Base-by-base conservation (phyloP, 2,888 invertebrate genomes). In the Dexiosoma caninum region DNA sequence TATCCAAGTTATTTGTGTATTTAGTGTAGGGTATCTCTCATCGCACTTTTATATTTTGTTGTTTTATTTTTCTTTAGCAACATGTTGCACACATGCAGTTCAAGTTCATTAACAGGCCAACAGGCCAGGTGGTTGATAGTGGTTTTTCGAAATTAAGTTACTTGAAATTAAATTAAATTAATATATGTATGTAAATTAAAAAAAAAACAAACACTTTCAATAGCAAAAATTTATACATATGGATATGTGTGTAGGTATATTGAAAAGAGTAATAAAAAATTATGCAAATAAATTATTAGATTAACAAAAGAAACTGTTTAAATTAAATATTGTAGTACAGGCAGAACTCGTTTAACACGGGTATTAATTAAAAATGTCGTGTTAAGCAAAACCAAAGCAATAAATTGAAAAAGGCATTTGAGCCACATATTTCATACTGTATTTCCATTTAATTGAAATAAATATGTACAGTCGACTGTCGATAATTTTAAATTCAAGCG, bases 71-170 rank as follows among this genome's bases (percentile, higher is more conserved):
- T 7, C 30, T 49, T 27, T n/a, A 23, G 5, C 19, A 46, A 27
- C 30, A 44, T 6, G 5, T 40, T 49, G 30, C 19, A 30, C 6
- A 30, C 12, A n/a, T 27, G n/a, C 4, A 27, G 27, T 27, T 5
- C 60, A 76, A 76, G 76, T 76, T 69, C 76, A 76, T 60, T 69
- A 60, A 46, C 60, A 69, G 35, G n/a, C 44, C 44, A 16, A 44
- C 42, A 32, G 12, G 42, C 44, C n/a, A 44, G 44, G 76, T 60
- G 42, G 51, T 32, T 69, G 16, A 8, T 40, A 19, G 27, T 57
- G 49, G 27, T 9, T 59, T 23, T 64, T 40, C 14, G 19, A 62
- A 62, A 55, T 27, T 3, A n/a, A n/a, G n/a, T 55, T 32, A 42
- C 44, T 55, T 32, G 27, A 37, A 59, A 59, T 10, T 1, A 14